A percentile compares a stretch with the other conserved stretches of the same genome.
Evolutionary conservation across 2,888 invertebrate species (phyloP).

Genomic region (Tromatobia lineatoria): DNA sequence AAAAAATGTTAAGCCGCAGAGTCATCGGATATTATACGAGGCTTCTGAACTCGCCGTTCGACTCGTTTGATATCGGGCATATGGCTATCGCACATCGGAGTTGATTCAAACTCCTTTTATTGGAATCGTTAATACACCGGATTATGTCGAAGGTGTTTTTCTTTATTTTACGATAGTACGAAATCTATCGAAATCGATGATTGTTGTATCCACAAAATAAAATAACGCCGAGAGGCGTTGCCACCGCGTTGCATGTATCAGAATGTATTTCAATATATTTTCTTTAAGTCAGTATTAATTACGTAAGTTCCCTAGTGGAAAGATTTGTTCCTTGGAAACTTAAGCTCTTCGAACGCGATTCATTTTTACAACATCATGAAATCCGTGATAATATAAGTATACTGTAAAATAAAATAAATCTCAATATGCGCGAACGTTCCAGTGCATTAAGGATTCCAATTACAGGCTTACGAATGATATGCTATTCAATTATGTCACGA

Average conservation of each 20-base stretch:
- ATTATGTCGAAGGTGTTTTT: constrained; percentile 20
- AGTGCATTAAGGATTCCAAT: constrained; percentile 77
- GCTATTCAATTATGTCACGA: constrained; percentile 10
- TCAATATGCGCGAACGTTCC: constrained; percentile 8
- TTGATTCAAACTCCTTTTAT: constrained; percentile 65
- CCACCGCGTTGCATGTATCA: not conserved
- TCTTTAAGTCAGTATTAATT: constrained; percentile 60
- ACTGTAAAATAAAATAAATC: constrained; percentile 15
- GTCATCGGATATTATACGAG: not conserved
- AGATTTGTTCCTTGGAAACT: constrained; percentile 20
- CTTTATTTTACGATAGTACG: not conserved
- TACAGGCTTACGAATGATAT: not conserved
- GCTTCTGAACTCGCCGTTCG: not conserved
- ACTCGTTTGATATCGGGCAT: constrained; percentile 58
- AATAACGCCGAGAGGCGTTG: constrained; percentile 4
- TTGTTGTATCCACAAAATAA: not conserved
- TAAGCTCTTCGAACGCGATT: not conserved
- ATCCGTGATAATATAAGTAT: not conserved
- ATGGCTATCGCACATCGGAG: constrained; percentile 71
- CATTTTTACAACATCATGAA: constrained; percentile 1
- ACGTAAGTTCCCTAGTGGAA: constrained; percentile 11
- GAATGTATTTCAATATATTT: constrained; percentile 35
- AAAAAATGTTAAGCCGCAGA: not conserved
- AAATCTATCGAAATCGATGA: not conserved
- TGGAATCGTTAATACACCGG: constrained; percentile 76